These are phyloP conservation scores for Chinchilla lanigera DNA, from an alignment of 2,113 vertebrate genomes.

Conservation along the genomic window DNA sequence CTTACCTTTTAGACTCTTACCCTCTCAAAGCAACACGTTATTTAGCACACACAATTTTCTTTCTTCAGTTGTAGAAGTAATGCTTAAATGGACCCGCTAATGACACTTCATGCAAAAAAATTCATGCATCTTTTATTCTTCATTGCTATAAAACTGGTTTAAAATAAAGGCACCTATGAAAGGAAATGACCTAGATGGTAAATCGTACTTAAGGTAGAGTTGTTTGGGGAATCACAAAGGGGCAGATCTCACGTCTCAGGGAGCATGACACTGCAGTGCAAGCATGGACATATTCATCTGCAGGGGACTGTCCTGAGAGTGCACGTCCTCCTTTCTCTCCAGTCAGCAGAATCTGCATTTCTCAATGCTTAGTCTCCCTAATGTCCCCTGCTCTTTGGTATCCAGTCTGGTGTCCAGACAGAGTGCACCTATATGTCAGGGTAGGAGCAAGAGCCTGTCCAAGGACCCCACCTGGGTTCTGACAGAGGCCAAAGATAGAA, in stretches of 20 bases:
- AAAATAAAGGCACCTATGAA: slow-evolving; percentile 82
- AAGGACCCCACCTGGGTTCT: not conserved
- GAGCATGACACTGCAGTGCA: not conserved
- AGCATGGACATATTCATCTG: not conserved
- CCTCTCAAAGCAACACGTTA: not conserved
- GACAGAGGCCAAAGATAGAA: not conserved
- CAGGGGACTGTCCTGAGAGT: slow-evolving; percentile 40
- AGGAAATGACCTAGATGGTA: slow-evolving; percentile 77
- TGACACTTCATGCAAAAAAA: slow-evolving; percentile 73
- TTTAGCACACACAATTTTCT: slow-evolving; percentile 48
- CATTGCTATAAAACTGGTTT: slow-evolving; percentile 72
- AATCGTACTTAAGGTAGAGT: slow-evolving; percentile 81
- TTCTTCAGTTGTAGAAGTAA: slow-evolving; percentile 22
- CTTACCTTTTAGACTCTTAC: not conserved
- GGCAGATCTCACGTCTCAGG: slow-evolving; percentile 61
- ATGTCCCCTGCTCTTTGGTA: not conserved
- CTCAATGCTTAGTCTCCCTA: slow-evolving; percentile 62
- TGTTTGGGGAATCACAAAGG: slow-evolving; percentile 76
- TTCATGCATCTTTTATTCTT: slow-evolving; percentile 73
- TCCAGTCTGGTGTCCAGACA: not conserved
- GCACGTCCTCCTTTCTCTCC: not conserved
- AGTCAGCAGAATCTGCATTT: slow-evolving; percentile 56
- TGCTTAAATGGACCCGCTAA: slow-evolving; percentile 64
- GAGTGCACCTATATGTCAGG: not conserved
- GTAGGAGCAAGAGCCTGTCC: not conserved